Base-by-base conservation (phyloP, 2,888 invertebrate genomes). In the Halictus quadricinctus region DNA sequence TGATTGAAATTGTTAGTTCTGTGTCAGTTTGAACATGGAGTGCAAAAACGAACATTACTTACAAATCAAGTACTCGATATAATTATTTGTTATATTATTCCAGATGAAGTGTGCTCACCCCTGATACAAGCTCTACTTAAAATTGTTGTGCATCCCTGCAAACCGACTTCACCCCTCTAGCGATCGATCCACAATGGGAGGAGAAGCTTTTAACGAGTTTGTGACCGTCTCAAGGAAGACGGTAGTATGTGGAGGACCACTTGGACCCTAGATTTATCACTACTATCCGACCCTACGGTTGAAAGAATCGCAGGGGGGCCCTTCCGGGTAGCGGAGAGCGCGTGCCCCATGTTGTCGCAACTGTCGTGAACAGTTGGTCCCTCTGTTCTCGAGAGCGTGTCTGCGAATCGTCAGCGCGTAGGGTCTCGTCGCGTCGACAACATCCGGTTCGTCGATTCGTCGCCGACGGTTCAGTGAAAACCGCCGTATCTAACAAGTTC, bases 291-390 rank as follows among this genome's bases (percentile, higher is more conserved):
- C n/a, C 46, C 10, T 50, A 54, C 21, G 74, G 58, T 5, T 18
- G 41, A 7, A 15, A 15, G n/a, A 58, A 21, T 87, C 80, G 81
- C 88, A 88, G 88, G 88, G 89, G 89, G 87, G 77, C 80, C 72
- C 78, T 88, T 90, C 81, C 85, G 84, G 80, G 54, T 79, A 72
- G 78, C 75, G 79, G 54, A 60, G n/a, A 60, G 88, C 92, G 92
- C 92, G 92, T 92, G 91, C 91, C 91, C 84, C 75, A 54, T 92
- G 92, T 92, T 92, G 90, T 90, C 87, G 88, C 91, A 93, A 92
- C 93, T 93, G 92, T 88, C 90, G 86, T 60, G 79, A 78, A 87
- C 90, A 88, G 90, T 90, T 90, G 90, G 86, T 73, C 70, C 29
- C 64, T 78, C 73, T 79, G 82, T 77, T 75, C 82, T 78, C 85